Evolutionary conservation across 2,888 invertebrate species (phyloP), one percentile per base, ranked within the genome.

Genomic region (Oscheius sp.): DNA sequence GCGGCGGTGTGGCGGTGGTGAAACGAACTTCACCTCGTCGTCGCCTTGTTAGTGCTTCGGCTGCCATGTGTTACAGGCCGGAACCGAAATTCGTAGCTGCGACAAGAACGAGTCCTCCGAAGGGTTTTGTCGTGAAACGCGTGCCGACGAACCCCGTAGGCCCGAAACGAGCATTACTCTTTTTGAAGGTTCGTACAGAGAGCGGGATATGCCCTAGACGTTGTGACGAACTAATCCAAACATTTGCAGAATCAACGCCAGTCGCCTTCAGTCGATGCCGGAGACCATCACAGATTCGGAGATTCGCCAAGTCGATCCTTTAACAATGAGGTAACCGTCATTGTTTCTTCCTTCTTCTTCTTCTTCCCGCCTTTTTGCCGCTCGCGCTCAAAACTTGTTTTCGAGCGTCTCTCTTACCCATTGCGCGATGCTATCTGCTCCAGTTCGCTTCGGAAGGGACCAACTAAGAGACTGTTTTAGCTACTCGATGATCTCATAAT

Each of bases 401-500:
- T 21, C 29, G 29, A 13, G 9, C 42, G 32, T n/a, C 42, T 62
- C 37, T 21, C 21, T 47, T 13, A 62, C n/a, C 21, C 21, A 21
- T 2, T 42, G 9, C n/a, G 11, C 53, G 68, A 53, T 68, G 42
- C 13, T 68, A 55, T 55, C 68, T 53, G 55, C 55, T 68, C 55
- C 33, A 33, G 68, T 65, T 48, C 50, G 21, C 35, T 10, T 32
- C 59, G 5, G 55, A 51, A 66, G 29, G 53, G 37, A n/a, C 10
- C n/a, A 35, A 63, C 47, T n/a, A 50, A 65, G 47, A 65, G 47
- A 47, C 48, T 48, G 29, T 48, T 62, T 65, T 59, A 72, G 71
- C 73, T 72, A 77, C 77, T 79, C 42, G 89, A 89, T 79, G 89
- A 89, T 71, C 78, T 86, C 48, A 89, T 89, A 42, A 89, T 89